Conservation (phyloP, 2,888 invertebrate genomes). For the Campoplex capitator region DNA sequence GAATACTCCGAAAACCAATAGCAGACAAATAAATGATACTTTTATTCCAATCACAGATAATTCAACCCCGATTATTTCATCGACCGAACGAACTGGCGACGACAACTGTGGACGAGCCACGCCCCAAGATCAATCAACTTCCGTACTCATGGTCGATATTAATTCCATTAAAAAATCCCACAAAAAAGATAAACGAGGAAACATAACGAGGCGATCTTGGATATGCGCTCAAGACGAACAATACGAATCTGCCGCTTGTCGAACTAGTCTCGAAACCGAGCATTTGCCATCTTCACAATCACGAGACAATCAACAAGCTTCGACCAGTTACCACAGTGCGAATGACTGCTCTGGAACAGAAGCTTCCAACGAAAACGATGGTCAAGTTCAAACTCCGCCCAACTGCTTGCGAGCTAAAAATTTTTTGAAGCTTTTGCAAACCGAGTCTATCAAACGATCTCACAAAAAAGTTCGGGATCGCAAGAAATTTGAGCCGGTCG, state of each 20-base stretch:
- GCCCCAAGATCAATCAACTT: conserved; percentile 75
- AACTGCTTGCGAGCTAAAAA: conserved; percentile 74
- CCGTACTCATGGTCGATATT: conserved; percentile 74
- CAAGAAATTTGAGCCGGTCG: conserved; percentile 57
- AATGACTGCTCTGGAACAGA: conserved; percentile 46
- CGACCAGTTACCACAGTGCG: conserved; percentile 66
- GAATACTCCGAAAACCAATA: conserved; percentile 35
- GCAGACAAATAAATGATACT: conserved; percentile 17
- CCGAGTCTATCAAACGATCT: conserved; percentile 80
- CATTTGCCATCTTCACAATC: conserved; percentile 29
- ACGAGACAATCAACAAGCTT: conserved; percentile 66
- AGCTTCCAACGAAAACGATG: neutral
- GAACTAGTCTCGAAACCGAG: conserved; percentile 27
- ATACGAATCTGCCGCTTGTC: conserved; percentile 15
- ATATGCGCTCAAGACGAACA: conserved; percentile 45
- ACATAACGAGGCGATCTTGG: conserved; percentile 42
- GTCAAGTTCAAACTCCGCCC: conserved; percentile 76
- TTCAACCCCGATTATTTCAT: conserved; percentile 24
- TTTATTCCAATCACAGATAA: conserved; percentile 31
- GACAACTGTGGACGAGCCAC: conserved; percentile 74
- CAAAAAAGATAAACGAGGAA: conserved; percentile 78
- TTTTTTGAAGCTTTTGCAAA: conserved; percentile 74
- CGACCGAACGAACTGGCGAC: conserved; percentile 36
- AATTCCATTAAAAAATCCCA: conserved; percentile 81
- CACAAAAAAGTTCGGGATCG: conserved; percentile 77